phyloP scores from a whole-genome alignment of 2,113 vertebrate species.

The Perognathus longimembris region DNA sequence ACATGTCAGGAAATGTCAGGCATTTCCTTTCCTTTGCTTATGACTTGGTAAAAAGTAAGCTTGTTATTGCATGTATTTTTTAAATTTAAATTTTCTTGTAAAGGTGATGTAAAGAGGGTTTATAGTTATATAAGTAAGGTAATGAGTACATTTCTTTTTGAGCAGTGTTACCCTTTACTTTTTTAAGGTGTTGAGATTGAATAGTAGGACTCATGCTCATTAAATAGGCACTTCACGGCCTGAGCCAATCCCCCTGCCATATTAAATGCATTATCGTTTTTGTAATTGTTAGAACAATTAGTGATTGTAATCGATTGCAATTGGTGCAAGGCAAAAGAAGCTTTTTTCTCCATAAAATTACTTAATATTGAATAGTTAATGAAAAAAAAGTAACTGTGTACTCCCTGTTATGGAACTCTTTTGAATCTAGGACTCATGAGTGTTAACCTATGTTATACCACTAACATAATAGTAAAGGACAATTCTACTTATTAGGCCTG shows the following conservation, averaged over 20 bases:
- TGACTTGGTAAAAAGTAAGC: not conserved
- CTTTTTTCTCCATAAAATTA: slow-evolving; percentile 85
- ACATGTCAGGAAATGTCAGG: not conserved
- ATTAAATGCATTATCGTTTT: slow-evolving; percentile 44
- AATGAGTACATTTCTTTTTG: no score
- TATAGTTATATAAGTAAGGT: no score
- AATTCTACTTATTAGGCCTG: no score
- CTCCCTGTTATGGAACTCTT: slow-evolving; percentile 63
- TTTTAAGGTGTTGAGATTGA: no score
- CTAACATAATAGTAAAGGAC: not conserved
- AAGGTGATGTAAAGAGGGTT: no score
- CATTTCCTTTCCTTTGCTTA: not conserved
- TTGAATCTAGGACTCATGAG: not conserved
- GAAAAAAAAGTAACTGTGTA: slow-evolving; percentile 82
- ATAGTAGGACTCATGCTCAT: no score
- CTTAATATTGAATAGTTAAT: slow-evolving; percentile 83
- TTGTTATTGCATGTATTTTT: slow-evolving; percentile 33
- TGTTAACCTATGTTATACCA: not conserved
- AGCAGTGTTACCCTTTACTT: no score
- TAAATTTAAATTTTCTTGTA: not conserved
- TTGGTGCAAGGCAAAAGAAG: slow-evolving; percentile 82
- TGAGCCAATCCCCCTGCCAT: no score
- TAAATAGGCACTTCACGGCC: no score
- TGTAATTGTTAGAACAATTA: slow-evolving; percentile 82
- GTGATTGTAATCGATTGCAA: slow-evolving; percentile 85